Conservation (phyloP, 1,140 invertebrate species). For the Cydia strobilella region DNA sequence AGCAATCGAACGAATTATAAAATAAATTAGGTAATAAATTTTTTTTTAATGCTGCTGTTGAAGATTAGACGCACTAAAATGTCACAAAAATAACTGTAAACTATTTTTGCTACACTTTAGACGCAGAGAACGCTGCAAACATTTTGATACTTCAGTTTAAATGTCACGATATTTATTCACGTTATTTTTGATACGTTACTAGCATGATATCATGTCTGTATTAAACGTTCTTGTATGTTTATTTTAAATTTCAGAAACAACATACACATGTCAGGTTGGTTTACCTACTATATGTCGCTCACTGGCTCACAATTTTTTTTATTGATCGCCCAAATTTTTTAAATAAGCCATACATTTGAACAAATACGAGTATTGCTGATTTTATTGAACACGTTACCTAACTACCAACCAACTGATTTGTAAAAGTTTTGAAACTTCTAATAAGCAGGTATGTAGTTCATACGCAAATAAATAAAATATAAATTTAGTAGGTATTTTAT, state of each 20-base stretch:
- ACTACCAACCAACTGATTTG: too few relatives aligned
- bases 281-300: too few relatives aligned
- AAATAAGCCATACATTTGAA: too few relatives aligned
- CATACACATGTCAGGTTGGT: too few relatives aligned
- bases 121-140: not conserved
- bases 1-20: not conserved
- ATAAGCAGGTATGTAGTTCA: too few relatives aligned
- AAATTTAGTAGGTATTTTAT: too few relatives aligned
- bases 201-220: slow-evolving; percentile 22
- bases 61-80: slow-evolving; percentile 1
- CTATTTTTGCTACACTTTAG: slow-evolving; percentile 16
- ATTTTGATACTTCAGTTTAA: slow-evolving; percentile 22
- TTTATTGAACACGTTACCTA: too few relatives aligned
- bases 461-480: too few relatives aligned
- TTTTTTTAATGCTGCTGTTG: not conserved
- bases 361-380: too few relatives aligned
- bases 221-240: slow-evolving; percentile 10
- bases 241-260: not conserved
- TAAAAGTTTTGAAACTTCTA: too few relatives aligned
- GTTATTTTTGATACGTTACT: slow-evolving; percentile 20
- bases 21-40: not conserved
- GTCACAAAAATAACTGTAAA: not conserved
- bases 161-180: slow-evolving; percentile 21
- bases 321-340: too few relatives aligned
- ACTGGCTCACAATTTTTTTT: too few relatives aligned